phyloP scores from a whole-genome alignment of 2,113 vertebrate species.

The Shinisaurus crocodilurus region DNA sequence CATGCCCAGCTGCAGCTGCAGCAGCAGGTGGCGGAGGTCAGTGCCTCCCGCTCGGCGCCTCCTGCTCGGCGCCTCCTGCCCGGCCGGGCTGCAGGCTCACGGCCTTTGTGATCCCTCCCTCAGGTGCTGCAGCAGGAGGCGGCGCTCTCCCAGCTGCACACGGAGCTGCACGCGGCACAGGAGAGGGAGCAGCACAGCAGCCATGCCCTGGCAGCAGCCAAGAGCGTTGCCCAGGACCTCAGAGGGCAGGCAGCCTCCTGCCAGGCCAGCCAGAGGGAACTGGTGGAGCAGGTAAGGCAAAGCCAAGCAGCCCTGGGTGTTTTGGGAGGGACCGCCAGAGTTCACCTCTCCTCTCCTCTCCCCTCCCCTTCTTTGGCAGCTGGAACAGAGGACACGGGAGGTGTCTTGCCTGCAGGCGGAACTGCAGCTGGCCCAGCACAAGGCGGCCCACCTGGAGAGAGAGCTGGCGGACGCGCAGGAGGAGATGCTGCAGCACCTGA shows the following conservation, averaged over 20 bases:
- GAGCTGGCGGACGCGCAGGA: slow-evolving; percentile 62
- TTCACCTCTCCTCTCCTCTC: not conserved
- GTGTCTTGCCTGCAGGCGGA: slow-evolving; percentile 59
- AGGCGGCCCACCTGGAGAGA: slow-evolving; percentile 64
- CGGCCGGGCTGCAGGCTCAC: fast-evolving
- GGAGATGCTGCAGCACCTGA: slow-evolving; percentile 61
- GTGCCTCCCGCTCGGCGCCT: too few relatives aligned
- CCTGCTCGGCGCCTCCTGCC: fast-evolving
- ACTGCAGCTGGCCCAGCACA: slow-evolving; percentile 64
- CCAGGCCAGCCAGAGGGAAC: slow-evolving; percentile 66
- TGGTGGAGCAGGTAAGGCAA: slow-evolving; percentile 51
- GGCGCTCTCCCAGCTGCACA: slow-evolving; percentile 47
- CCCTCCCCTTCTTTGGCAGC: slow-evolving; percentile 40
- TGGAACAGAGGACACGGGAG: slow-evolving; percentile 63
- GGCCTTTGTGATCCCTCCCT: not conserved
- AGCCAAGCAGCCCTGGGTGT: too few relatives aligned
- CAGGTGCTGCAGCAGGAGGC: slow-evolving; percentile 67
- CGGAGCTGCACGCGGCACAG: slow-evolving; percentile 56
- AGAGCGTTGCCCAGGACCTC: slow-evolving; percentile 61
- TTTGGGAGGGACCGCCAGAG: not conserved
- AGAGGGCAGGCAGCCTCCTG: slow-evolving; percentile 49
- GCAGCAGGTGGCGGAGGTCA: slow-evolving; percentile 58
- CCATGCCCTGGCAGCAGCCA: slow-evolving; percentile 45
- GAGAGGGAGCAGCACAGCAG: slow-evolving; percentile 34
- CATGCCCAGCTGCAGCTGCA: slow-evolving; percentile 51